Evolutionary conservation across 2,113 vertebrate species (phyloP).

Genomic region (Takifugu bimaculatus): DNA sequence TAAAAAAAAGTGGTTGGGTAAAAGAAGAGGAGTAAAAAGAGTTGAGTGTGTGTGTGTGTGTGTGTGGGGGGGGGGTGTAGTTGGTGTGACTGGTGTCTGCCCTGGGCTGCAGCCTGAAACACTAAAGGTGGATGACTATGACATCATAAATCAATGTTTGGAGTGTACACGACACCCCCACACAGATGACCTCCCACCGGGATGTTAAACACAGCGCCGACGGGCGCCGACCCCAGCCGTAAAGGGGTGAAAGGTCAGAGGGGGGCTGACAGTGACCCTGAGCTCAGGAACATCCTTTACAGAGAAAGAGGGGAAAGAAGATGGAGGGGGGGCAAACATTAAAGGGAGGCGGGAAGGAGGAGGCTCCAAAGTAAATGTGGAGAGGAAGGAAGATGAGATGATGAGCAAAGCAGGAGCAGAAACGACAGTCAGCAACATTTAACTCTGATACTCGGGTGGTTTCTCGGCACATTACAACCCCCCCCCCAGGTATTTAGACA

Average conservation of each 20-base stretch:
- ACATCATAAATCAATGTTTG: slow-evolving; percentile 36
- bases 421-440: not conserved
- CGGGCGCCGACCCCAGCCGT: slow-evolving; percentile 60
- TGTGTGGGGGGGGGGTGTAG: slow-evolving; percentile 5
- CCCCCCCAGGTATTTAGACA: slow-evolving; percentile 26
- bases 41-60: slow-evolving; percentile 1
- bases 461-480: slow-evolving; percentile 15
- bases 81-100: slow-evolving; percentile 29
- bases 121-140: slow-evolving; percentile 21
- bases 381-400: slow-evolving; percentile 13
- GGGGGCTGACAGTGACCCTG: slow-evolving; percentile 50
- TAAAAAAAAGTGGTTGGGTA: not conserved
- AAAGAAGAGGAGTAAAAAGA: slow-evolving; percentile 4
- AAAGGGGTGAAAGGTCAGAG: slow-evolving; percentile 64
- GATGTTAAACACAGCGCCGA: slow-evolving; percentile 56
- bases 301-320: slow-evolving; percentile 13
- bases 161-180: slow-evolving; percentile 25
- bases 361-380: not conserved
- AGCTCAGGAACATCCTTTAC: slow-evolving; percentile 55
- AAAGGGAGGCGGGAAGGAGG: slow-evolving; percentile 10
- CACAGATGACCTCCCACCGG: slow-evolving; percentile 29
- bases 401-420: slow-evolving; percentile 9
- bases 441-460: not conserved
- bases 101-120: slow-evolving; percentile 26
- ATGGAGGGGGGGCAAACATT: slow-evolving; percentile 18